These are phyloP conservation scores for Sebastes wilsoni DNA, from an alignment of 2,797 vertebrate species.

Conservation along the genomic window DNA sequence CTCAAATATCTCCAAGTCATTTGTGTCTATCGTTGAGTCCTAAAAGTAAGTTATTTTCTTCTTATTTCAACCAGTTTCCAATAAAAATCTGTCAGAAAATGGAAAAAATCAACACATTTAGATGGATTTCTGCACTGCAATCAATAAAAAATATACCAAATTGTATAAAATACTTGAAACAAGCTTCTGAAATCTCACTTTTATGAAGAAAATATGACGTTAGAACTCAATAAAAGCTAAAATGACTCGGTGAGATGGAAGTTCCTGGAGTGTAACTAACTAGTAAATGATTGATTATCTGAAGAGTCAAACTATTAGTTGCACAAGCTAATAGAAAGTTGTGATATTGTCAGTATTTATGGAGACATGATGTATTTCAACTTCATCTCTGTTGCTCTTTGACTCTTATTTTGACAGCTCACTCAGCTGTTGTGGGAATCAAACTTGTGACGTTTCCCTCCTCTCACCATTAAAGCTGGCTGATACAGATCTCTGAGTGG, in stretches of 20 bases:
- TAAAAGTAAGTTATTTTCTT: neutral
- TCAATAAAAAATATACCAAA: neutral
- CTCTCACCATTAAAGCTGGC: neutral
- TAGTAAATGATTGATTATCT: neutral
- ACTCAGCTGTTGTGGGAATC: slow-evolving; percentile 44
- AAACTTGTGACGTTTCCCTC: slow-evolving; percentile 23
- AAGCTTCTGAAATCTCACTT: neutral
- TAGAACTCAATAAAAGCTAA: neutral
- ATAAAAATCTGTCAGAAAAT: neutral
- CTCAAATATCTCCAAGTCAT: neutral
- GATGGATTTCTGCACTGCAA: too few species aligned
- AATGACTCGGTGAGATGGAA: neutral
- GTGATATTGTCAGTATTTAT: neutral
- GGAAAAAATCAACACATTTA: neutral
- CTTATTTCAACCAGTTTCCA: neutral
- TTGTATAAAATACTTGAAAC: neutral
- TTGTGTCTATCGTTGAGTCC: neutral
- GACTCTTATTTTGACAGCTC: slow-evolving; percentile 24
- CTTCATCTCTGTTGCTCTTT: neutral
- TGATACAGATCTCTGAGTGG: slow-evolving; percentile 24
- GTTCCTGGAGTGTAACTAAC: neutral
- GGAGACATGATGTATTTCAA: neutral
- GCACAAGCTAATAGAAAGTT: neutral
- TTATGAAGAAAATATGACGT: neutral
- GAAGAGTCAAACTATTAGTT: neutral